A percentile compares a stretch with the other conserved stretches of the same genome.
Conservation (phyloP, 2,888 invertebrate genomes). For the Horisme vitalbata region DNA sequence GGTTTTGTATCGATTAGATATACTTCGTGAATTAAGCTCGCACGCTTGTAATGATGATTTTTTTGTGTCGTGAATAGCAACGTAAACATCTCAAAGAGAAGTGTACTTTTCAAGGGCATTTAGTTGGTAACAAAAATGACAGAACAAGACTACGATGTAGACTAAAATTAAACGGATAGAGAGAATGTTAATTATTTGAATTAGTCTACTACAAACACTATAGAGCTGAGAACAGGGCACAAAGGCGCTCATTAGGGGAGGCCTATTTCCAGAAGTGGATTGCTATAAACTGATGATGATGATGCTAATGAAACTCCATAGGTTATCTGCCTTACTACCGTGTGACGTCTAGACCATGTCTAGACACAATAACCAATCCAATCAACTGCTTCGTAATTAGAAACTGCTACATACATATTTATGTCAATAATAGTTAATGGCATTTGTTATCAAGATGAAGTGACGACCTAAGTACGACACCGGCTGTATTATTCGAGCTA, state of each 20-base stretch:
- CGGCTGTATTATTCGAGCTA: neutral
- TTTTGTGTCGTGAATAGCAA: constrained; percentile 32
- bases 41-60: constrained; percentile 47
- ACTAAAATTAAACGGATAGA: too few relatives aligned
- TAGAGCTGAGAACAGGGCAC: too few relatives aligned
- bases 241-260: too few relatives aligned
- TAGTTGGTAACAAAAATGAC: neutral
- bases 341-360: constrained; percentile 37
- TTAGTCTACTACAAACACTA: too few relatives aligned
- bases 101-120: neutral
- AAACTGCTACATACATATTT: constrained; percentile 27
- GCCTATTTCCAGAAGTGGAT: too few relatives aligned
- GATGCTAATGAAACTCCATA: neutral
- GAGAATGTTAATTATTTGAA: too few relatives aligned
- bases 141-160: neutral
- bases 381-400: constrained; percentile 30
- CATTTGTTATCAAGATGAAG: neutral
- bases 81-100: neutral
- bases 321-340: constrained; percentile 5
- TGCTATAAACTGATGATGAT: too few relatives aligned
- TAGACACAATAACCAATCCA: constrained; percentile 39
- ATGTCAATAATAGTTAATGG: neutral
- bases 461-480: too few relatives aligned
- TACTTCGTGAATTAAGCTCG: constrained; percentile 48
- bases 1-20: constrained; percentile 53